These are phyloP conservation scores for Melanerpes aurifrons DNA, from an alignment of 2,113 vertebrate species.

Conservation along the genomic window DNA sequence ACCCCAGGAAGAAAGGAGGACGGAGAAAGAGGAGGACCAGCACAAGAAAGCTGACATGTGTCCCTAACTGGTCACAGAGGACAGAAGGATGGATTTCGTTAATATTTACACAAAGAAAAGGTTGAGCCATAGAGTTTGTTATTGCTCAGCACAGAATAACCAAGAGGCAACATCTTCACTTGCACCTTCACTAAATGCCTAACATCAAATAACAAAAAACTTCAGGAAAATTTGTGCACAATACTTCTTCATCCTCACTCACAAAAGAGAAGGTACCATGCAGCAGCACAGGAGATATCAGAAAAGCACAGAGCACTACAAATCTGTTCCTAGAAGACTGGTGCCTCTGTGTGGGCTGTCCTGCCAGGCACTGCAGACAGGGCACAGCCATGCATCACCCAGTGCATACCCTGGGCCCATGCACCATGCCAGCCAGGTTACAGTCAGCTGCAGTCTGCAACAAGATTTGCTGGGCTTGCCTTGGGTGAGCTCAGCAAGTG, in stretches of 20 bases:
- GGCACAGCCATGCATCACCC: neutral
- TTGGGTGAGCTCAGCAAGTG: neutral
- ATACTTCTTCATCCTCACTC: neutral
- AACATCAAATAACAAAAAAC: neutral
- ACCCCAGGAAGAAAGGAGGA: neutral
- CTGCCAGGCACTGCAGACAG: neutral
- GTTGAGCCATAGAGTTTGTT: neutral
- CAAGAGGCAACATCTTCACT: neutral
- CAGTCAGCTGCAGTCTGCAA: neutral
- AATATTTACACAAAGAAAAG: neutral
- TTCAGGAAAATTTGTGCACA: neutral
- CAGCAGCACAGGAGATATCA: neutral
- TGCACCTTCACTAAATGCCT: neutral
- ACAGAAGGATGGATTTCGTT: neutral
- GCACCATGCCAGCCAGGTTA: neutral
- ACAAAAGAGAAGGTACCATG: neutral
- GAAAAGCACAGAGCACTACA: neutral
- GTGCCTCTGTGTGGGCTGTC: neutral
- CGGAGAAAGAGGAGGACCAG: neutral
- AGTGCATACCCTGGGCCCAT: accelerated
- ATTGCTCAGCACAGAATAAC: neutral
- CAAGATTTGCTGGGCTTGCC: accelerated
- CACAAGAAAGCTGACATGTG: neutral
- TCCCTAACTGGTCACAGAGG: neutral
- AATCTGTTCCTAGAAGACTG: neutral